Evolutionary conservation across 2,888 invertebrate species (phyloP), one percentile per base, ranked within the genome.

Genomic region (Cephalotes varians): DNA sequence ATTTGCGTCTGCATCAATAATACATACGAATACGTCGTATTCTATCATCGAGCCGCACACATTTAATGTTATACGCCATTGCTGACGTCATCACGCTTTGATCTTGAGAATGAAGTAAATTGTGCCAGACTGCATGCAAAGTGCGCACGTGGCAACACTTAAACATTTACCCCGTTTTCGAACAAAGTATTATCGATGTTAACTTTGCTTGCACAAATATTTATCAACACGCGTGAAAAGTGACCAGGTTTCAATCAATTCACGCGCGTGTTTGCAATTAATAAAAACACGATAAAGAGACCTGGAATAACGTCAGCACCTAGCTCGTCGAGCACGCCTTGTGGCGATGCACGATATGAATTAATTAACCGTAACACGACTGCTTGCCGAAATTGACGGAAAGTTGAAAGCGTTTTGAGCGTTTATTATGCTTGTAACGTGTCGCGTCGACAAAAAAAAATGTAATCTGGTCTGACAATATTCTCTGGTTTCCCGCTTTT

Each of bases 61-160:
- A 69, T 51, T 51, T 65, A 31, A 54, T 34, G 31, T 69, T 56
- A 47, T 18, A 56, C 54, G 69, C 2, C 28, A 44, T 58, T 56
- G 56, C 25, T 31, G 56, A 69, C 56, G 56, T 76, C 65, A 28
- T 34, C 49, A 18, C 21, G 77, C 71, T 77, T 77, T 69, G 44
- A 77, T 77, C 56, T 77, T 56, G 71, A 7, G 21, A 77, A 67
- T 56, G 21, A 69, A 51, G 28, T 65, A 69, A 69, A 77, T 69
- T 25, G 34, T 18, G 31, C 18, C 18, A 18, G 18, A 18, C 10
- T 69, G 56, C 47, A 67, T 56, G 31, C 31, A 56, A 64, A n/a
- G 34, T 28, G 12, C 18, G 49, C 64, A 49, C 21, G 34, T 47
- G 74, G 49, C 25, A 47, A 51, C 12, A 18, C 31, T 40, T 31